phyloP scores from a whole-genome alignment of 2,113 vertebrate species.

The Rhynchopsitta pachyrhyncha region DNA sequence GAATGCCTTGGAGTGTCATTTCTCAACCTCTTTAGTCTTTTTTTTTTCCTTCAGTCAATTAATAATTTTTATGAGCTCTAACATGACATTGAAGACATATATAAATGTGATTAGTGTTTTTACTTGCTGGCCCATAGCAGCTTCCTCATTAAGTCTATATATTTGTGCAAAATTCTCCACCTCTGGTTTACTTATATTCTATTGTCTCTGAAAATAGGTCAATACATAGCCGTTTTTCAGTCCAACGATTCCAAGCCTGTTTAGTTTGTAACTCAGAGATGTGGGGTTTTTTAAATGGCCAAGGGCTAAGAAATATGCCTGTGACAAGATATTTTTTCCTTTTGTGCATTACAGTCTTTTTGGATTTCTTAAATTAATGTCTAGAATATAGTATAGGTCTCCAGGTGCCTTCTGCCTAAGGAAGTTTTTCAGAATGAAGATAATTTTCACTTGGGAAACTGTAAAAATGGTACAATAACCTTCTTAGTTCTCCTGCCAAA shows the following conservation, averaged over 20 bases:
- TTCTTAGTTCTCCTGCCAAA: not conserved
- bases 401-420: not conserved
- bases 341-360: not conserved
- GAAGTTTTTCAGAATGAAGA: not conserved
- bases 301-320: not conserved
- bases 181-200: not conserved
- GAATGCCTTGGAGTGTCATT: not conserved
- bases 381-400: not conserved
- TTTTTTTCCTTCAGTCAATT: not conserved
- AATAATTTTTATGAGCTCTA: not conserved
- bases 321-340: not conserved
- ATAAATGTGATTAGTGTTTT: not conserved
- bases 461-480: not conserved
- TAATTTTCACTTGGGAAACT: not conserved
- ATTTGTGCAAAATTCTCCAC: not conserved
- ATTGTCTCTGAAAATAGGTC: not conserved
- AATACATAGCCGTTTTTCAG: not conserved
- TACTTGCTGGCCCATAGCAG: not conserved
- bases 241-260: not conserved
- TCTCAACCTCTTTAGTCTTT: not conserved
- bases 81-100: not conserved
- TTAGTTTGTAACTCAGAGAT: not conserved
- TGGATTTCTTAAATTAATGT: constrained; percentile 7
- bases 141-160: not conserved
- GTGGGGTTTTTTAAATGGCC: not conserved